Conservation (phyloP, 2,113 vertebrate genomes). For the Anoplopoma fimbria region DNA sequence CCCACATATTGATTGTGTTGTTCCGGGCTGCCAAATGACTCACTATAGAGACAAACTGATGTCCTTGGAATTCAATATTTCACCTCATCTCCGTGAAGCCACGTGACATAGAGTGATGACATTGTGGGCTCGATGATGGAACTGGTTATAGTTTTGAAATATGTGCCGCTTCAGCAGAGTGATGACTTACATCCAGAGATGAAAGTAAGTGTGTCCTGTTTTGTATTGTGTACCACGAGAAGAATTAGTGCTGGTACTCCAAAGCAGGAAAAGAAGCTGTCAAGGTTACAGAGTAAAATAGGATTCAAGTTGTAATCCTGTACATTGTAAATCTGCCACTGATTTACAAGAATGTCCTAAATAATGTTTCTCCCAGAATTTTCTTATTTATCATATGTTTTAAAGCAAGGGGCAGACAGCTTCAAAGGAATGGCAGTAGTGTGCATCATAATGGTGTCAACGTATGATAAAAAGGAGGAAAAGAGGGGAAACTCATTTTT, state of each 20-base stretch:
- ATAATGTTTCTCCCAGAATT: conserved; percentile 44
- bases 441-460: conserved; percentile 22
- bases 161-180: conserved; percentile 60
- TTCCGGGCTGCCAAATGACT: conserved; percentile 12
- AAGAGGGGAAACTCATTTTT: conserved; percentile 29
- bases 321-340: conserved; percentile 69
- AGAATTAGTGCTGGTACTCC: conserved; percentile 61
- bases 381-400: conserved; percentile 46
- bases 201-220: conserved; percentile 59
- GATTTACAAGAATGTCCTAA: conserved; percentile 60
- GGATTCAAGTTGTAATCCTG: conserved; percentile 67
- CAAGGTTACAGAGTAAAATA: conserved; percentile 70
- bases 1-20: not conserved
- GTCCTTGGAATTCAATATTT: conserved; percentile 57
- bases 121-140: conserved; percentile 45
- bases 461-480: conserved; percentile 27
- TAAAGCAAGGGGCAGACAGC: conserved; percentile 27
- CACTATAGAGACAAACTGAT: conserved; percentile 13
- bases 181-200: conserved; percentile 59
- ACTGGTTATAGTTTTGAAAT: conserved; percentile 61
- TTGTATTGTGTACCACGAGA: conserved; percentile 49
- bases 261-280: conserved; percentile 64
- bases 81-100: conserved; percentile 32
- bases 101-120: conserved; percentile 48
- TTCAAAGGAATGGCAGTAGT: conserved; percentile 19